Conservation (phyloP, 2,888 invertebrate genomes). For the Agrotis exclamationis region DNA sequence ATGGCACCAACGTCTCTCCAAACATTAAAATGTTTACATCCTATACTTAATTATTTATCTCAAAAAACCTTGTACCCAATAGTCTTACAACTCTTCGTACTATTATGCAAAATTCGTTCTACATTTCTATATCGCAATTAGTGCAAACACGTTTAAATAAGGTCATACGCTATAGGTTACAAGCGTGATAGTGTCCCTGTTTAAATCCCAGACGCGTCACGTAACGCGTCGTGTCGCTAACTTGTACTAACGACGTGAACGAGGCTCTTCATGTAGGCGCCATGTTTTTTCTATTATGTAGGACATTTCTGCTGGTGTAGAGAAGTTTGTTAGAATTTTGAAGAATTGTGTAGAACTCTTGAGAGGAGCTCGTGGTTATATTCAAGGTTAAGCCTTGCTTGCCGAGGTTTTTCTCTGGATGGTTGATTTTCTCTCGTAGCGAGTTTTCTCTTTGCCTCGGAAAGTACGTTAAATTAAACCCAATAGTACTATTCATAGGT, state of each 20-base stretch:
- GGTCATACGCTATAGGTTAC: not conserved
- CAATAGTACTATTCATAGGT: no score
- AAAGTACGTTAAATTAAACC: no score
- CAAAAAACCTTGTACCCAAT: not conserved
- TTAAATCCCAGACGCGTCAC: slow-evolving; percentile 71
- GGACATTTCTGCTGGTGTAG: slow-evolving; percentile 9
- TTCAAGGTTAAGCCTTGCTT: no score
- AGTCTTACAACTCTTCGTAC: no score
- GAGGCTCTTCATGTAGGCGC: not conserved
- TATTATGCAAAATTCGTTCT: not conserved
- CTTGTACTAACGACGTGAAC: slow-evolving; percentile 76
- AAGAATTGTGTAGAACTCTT: no score
- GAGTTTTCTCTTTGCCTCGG: no score
- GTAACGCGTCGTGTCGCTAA: slow-evolving; percentile 75
- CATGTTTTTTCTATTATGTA: slow-evolving; percentile 16
- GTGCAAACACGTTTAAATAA: not conserved
- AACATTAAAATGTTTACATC: no score
- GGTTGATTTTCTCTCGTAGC: no score
- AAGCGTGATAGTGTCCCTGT: slow-evolving; percentile 42
- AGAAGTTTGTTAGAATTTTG: no score
- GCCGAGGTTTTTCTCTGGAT: no score
- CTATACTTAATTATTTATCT: not conserved
- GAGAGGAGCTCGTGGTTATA: no score
- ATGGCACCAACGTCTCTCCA: no score
- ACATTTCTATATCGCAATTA: not conserved